These are phyloP conservation scores for Tamandua tetradactyla DNA, from an alignment of 2,797 vertebrate species.

Conservation along the genomic window DNA sequence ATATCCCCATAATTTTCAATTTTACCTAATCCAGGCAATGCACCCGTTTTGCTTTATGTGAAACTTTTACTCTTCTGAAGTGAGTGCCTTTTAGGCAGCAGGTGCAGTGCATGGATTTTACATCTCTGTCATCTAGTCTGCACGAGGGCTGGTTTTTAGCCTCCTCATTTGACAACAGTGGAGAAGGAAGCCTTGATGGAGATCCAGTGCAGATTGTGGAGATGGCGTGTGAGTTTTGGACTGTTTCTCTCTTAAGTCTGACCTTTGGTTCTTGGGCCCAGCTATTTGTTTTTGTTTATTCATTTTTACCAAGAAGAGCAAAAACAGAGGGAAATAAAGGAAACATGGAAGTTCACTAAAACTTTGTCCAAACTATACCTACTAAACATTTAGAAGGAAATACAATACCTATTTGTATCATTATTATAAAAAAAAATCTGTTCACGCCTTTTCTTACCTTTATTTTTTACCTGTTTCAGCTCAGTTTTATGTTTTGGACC, in stretches of 20 bases:
- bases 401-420: background rate
- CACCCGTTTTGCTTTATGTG: conserved; percentile 29
- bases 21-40: conserved; percentile 61
- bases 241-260: background rate
- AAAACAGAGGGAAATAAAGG: background rate
- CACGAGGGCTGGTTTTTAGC: background rate
- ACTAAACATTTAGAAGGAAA: conserved; percentile 1
- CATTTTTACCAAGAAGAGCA: background rate
- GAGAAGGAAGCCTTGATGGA: background rate
- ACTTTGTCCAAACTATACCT: background rate
- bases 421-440: background rate
- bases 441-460: background rate
- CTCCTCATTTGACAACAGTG: background rate
- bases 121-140: background rate
- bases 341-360: background rate
- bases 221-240: background rate
- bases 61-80: conserved; percentile 11
- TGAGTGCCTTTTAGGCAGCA: conserved; percentile 16
- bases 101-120: background rate
- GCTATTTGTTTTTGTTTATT: background rate
- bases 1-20: conserved; percentile 47
- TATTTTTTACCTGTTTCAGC: conserved; percentile 20
- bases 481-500: background rate
- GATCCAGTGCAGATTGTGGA: background rate
- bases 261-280: background rate